Evolutionary conservation across 2,113 vertebrate genomes (phyloP).

Genomic region (Siniperca knerii): DNA sequence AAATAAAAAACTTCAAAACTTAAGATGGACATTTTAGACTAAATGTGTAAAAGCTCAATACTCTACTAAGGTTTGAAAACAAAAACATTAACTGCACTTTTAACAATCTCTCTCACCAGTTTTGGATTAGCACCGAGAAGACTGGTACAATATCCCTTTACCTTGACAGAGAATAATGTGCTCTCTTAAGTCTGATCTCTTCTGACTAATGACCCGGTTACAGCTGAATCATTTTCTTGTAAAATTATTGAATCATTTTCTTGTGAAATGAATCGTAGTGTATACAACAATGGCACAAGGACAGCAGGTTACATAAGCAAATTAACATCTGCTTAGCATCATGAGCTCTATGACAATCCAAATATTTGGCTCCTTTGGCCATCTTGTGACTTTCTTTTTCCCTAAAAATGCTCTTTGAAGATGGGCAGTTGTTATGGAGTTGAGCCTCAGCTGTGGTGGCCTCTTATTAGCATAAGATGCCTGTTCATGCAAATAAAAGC

Average conservation of each 20-base stretch:
- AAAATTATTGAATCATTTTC: conserved; percentile 43
- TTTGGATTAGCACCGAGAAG: conserved; percentile 10
- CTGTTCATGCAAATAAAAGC: conserved; percentile 14
- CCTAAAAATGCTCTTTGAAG: conserved; percentile 35
- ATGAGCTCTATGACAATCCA: conserved; percentile 7
- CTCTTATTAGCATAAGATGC: conserved; percentile 41
- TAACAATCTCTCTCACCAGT: conserved; percentile 3
- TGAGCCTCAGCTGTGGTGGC: conserved; percentile 31
- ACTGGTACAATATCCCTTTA: conserved; percentile 24
- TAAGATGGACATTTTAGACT: conserved; percentile 4
- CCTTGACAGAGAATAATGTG: conserved; percentile 39
- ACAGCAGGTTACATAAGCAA: conserved; percentile 60
- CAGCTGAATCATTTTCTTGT: conserved; percentile 26
- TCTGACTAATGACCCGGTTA: conserved; percentile 36
- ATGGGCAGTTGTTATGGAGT: conserved; percentile 8
- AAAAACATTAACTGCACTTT: not conserved
- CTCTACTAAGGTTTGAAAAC: not conserved
- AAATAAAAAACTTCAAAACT: not conserved
- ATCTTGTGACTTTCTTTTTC: conserved; percentile 51
- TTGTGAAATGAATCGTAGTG: conserved; percentile 45
- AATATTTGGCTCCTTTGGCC: conserved; percentile 44
- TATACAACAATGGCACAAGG: conserved; percentile 39
- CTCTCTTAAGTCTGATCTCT: conserved; percentile 24
- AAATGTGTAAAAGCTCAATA: not conserved
- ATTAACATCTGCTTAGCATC: conserved; percentile 65